Evolutionary conservation across 2,888 invertebrate species (phyloP).

Genomic region (Smittia sp.): DNA sequence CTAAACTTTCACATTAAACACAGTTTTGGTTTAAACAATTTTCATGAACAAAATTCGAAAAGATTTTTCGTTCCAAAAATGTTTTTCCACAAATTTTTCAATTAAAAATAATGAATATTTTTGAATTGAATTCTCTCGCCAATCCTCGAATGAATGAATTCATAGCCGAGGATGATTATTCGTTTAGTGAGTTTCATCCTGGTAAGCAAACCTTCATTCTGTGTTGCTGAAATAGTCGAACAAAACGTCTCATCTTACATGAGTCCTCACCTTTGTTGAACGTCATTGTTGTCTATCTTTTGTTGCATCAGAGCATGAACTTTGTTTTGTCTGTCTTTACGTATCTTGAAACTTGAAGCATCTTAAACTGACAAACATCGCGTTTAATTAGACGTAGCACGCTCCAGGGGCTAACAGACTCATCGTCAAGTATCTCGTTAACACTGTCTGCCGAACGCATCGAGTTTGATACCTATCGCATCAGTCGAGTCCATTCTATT

Average conservation of each 20-base stretch:
- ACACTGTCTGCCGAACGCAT: no score
- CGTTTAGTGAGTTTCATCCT: conserved; percentile 41
- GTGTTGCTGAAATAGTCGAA: not conserved
- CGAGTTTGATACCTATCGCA: not conserved
- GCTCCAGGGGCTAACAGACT: not conserved
- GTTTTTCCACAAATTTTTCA: not conserved
- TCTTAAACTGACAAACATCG: no score
- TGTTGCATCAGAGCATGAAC: no score
- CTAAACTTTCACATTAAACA: conserved; percentile 7
- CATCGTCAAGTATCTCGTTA: no score
- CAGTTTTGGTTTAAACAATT: not conserved
- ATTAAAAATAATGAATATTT: not conserved
- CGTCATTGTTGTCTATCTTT: no score
- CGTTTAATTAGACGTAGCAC: not conserved
- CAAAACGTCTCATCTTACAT: not conserved
- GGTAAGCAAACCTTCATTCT: conserved; percentile 36
- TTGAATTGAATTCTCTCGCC: not conserved
- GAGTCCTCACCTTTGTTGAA: not conserved
- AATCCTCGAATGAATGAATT: not conserved
- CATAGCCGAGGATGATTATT: conserved; percentile 42
- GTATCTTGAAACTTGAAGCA: no score
- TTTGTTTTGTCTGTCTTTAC: no score
- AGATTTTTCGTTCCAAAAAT: not conserved
- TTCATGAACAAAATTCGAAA: no score
- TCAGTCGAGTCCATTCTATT: not conserved